phyloP scores from a whole-genome alignment of 2,888 invertebrate species.

The Lasioglossum figueresi region DNA sequence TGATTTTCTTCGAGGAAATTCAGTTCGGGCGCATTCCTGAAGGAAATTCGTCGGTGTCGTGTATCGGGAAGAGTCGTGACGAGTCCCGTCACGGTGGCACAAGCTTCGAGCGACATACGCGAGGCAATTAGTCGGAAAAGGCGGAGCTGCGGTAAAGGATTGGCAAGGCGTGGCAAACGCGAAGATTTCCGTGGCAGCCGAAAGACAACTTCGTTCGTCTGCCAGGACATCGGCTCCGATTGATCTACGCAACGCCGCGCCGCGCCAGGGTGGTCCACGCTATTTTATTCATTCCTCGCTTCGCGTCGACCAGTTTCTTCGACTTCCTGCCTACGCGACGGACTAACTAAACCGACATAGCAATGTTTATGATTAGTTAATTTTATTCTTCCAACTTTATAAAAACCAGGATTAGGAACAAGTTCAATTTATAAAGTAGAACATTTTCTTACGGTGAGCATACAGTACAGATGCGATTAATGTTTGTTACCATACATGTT shows the following conservation, averaged over 20 bases:
- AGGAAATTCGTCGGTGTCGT: constrained; percentile 28
- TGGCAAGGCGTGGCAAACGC: constrained; percentile 77
- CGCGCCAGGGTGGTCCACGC: constrained; percentile 33
- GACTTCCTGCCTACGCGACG: constrained; percentile 34
- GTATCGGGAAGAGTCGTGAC: background rate
- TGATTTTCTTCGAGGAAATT: background rate
- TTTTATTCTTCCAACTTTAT: too few relatives aligned
- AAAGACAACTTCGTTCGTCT: constrained; percentile 67
- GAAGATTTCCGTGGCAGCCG: constrained; percentile 58
- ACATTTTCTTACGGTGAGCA: too few relatives aligned
- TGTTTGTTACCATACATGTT: too few relatives aligned
- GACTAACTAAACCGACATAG: background rate
- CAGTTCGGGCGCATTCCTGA: background rate
- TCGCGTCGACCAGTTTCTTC: background rate
- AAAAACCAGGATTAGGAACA: too few relatives aligned
- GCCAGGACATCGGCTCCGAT: constrained; percentile 60
- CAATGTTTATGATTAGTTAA: too few relatives aligned
- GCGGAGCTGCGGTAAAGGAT: constrained; percentile 80
- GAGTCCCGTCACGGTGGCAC: constrained; percentile 37
- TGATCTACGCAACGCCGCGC: constrained; percentile 62
- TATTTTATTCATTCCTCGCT: constrained; percentile 53
- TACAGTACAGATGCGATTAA: too few relatives aligned
- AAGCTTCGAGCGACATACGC: constrained; percentile 19
- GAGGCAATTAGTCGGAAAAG: constrained; percentile 77
- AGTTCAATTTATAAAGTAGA: too few relatives aligned